Conservation (phyloP, 2,113 vertebrate genomes). For the Helogale parvula region DNA sequence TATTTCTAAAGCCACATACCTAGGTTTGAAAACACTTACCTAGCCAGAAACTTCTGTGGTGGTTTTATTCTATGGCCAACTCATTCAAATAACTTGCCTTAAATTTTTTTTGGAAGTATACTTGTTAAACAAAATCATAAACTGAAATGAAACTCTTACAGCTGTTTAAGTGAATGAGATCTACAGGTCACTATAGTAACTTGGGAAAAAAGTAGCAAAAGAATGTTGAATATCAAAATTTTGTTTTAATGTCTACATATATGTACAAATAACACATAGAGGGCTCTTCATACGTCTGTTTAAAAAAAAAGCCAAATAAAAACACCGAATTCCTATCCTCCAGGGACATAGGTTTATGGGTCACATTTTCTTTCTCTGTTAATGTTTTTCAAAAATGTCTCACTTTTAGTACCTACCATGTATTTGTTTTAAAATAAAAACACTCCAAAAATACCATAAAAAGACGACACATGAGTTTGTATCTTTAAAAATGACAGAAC, state of each 20-base stretch:
- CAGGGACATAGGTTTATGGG: neutral
- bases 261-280: neutral
- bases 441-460: neutral
- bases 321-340: neutral
- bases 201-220: slow-evolving; percentile 30
- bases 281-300: neutral
- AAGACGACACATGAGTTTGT: neutral
- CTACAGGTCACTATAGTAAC: neutral
- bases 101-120: slow-evolving; percentile 42
- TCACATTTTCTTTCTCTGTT: slow-evolving; percentile 50
- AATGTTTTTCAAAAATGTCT: slow-evolving; percentile 42
- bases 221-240: neutral
- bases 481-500: neutral
- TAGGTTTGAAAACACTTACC: slow-evolving; percentile 23
- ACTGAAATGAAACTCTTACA: neutral
- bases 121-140: slow-evolving; percentile 22
- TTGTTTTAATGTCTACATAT: neutral
- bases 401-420: slow-evolving; percentile 37
- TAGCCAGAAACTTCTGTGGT: neutral
- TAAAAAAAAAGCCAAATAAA: slow-evolving; percentile 6
- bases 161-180: slow-evolving; percentile 43
- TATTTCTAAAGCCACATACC: neutral
- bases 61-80: slow-evolving; percentile 21
- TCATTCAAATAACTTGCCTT: slow-evolving; percentile 47
- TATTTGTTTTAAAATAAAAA: slow-evolving; percentile 33